A percentile compares a stretch with the other conserved stretches of the same genome.
Evolutionary conservation across 2,888 invertebrate species (phyloP).

Genomic region (Xestia c-nigrum): DNA sequence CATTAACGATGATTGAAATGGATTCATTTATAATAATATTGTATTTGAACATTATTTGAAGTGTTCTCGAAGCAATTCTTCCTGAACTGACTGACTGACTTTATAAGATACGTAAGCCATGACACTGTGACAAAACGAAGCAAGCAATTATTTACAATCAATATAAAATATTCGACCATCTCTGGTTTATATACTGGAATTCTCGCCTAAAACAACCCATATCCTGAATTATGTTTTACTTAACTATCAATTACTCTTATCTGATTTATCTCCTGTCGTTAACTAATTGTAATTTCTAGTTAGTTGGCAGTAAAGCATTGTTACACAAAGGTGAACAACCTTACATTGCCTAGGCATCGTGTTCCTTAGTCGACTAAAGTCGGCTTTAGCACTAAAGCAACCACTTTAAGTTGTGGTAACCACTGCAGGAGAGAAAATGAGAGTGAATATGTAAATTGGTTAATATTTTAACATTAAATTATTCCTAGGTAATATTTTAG

Average conservation of each 20-base stretch:
- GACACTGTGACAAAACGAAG: neutral
- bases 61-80: neutral
- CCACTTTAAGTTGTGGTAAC: conserved; percentile 26
- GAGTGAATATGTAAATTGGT: conserved; percentile 50
- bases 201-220: neutral
- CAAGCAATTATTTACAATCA: neutral
- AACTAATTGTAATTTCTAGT: conserved; percentile 35
- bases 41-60: neutral
- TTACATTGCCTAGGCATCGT: conserved; percentile 19
- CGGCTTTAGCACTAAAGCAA: conserved; percentile 21
- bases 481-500: neutral
- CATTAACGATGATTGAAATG: neutral
- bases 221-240: neutral
- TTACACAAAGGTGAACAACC: conserved; percentile 16
- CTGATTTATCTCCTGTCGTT: conserved; percentile 28
- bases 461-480: conserved; percentile 23
- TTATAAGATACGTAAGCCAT: neutral
- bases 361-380: conserved; percentile 18
- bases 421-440: conserved; percentile 39
- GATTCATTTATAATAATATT: neutral
- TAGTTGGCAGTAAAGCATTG: conserved; percentile 31
- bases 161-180: neutral
- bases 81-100: neutral
- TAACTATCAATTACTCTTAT: conserved; percentile 11
- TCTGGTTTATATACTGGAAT: neutral